Evolutionary conservation across 2,797 vertebrate species (phyloP), one percentile per base, ranked within the genome.

Genomic region (Malacoraja senta): DNA sequence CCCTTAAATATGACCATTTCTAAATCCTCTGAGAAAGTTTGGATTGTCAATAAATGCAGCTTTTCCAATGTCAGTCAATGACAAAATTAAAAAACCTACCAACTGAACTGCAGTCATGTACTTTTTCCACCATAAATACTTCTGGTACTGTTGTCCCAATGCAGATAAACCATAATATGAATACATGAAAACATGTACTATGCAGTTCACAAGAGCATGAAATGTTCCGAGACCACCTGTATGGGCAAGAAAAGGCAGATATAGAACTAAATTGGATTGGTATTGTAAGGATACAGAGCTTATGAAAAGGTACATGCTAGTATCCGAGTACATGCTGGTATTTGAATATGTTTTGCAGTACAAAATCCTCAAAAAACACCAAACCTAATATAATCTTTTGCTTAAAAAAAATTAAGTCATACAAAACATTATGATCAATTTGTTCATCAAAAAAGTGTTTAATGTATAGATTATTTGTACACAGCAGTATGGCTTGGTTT

Each of bases 61-160:
- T 0, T 7, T 32, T 44, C 38, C 78, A 79, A 24, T 68, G 8
- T 88, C 61, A 35, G 21, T 32, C 84, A 88, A 88, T 4, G 15
- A 12, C n/a, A 68, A 68, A 8, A 80, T 94, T 63, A 65, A 72
- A 94, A 84, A 94, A 97, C 98, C 94, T 95, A 99, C 99, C 95
- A 99, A 97, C 94, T 99, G 99, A 94, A 99, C 97, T 92, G 97
- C 96, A 2, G 99, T 99, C 95, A 99, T 96, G 95, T 99, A 96
- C 93, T 99, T 99, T 96, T 99, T 99, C 99, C 99, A 99, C 99
- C 98, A 99, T 93, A 99, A 95, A 93, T 97, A 99, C 95, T 98
- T 99, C 95, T 98, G 96, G 95, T 97, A 99, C 32, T 94, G 95
- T 88, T 98, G 98, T 78, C 99, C 99, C 97, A 99, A 6, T 4